Base-by-base conservation (phyloP, 2,113 vertebrate species). In the Mesocricetus auratus region DNA sequence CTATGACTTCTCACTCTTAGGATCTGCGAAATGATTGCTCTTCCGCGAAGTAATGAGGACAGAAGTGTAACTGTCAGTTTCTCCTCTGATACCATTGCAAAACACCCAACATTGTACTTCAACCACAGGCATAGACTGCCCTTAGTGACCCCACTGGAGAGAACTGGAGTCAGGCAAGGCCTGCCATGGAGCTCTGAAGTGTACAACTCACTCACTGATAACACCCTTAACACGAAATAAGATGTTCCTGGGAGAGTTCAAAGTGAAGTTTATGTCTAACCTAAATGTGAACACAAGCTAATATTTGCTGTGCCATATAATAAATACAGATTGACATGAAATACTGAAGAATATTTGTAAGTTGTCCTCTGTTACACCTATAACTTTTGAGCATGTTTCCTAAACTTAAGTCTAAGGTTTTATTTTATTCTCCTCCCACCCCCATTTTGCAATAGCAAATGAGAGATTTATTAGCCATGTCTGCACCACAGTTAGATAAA, bases 341-440 rank as follows among this genome's bases (percentile, higher is more conserved):
- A 92, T 88, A 81, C 71, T 88, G 19, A 85, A 94, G 92, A 88
- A 69, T 89, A 89, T 81, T 58, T 93, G 19, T 4, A 86, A 88
- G 42, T 66, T 81, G 62, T 92, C 24, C 89, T 92, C 86, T 82
- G 31, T 82, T 74, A 91, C 92, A 88, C 19, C 45, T 96, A 1
- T 94, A 66, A 79, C 31, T 77, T 94, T 78, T 93, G 19, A 86
- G 33, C 93, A 47, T 68, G 13, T 79, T 90, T 94, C 71, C 82
- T 53, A 47, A 71, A 86, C n/a, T 53, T 7, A 29, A 36, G 17
- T 69, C 58, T 77, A 89, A 39, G 60, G n/a, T 89, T 82, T 62
- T 73, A 4, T 74, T 90, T 95, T 73, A 85, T 56, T 45, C 2
- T 82, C 12, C 53, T 13, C 12, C 50, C 50, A 53, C 50, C 50